Evolutionary conservation across 2,888 invertebrate genomes (phyloP), one percentile per base, ranked within the genome.

Genomic region (Theretra japonica): DNA sequence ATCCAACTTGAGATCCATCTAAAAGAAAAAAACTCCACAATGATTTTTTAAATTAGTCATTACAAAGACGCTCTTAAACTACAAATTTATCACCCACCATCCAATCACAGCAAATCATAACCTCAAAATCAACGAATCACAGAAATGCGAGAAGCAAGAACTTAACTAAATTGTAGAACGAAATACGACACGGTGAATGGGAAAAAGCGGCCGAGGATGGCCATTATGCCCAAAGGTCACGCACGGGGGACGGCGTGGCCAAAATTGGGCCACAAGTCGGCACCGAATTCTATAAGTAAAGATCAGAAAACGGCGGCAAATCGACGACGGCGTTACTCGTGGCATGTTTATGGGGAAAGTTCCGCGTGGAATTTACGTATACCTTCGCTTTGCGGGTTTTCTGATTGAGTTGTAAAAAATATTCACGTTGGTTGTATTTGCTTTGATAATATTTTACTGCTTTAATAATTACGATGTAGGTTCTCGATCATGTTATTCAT

Each of bases 231-330:
- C 33, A 75, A 76, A 80, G 82, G 82, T 82, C 82, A 82, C 82
- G 82, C 81, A 77, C 81, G 73, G 73, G 77, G 75, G 74, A 74
- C 75, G 76, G 75, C 59, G 58, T 72, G 73, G 74, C 72, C 79
- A 74, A 78, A 83, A 80, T 80, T 82, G 75, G 80, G 79, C 78
- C 82, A 77, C 80, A 81, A 78, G 81, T 83, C 79, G 79, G 75
- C 73, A 74, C 81, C 83, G 81, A 81, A 83, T 80, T 81, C 80
- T 77, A 82, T 83, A 82, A 81, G 77, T 77, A 76, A 80, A 79
- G 78, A 77, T 79, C 76, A 80, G 77, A 76, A 79, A 79, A 78
- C 78, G 76, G 76, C 69, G 6, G 21, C 4, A 53, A 50, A 70
- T 65, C 23, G 65, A 65, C 65, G 41, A 15, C 23, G 65, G 21